These are phyloP conservation scores for Odontomachus brunneus DNA, from an alignment of 1,140 invertebrate species.

Conservation along the genomic window DNA sequence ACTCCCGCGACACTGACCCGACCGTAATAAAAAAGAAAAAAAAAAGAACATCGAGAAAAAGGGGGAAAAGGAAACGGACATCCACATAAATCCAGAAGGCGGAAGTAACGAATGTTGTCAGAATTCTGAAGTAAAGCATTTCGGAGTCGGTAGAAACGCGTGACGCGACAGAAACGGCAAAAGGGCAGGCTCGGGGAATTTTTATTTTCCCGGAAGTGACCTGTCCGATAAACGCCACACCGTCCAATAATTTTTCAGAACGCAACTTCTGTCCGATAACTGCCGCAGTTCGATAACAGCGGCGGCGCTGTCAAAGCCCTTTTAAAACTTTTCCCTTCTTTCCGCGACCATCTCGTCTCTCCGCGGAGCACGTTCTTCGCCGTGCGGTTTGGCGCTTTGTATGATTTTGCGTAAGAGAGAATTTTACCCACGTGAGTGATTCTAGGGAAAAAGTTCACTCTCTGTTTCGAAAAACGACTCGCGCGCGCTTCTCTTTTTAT, in stretches of 20 bases:
- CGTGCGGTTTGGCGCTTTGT: neutral
- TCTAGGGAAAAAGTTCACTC: no score
- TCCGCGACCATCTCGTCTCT: neutral
- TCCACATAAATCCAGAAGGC: slow-evolving; percentile 21
- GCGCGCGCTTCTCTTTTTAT: no score
- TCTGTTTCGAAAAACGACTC: no score
- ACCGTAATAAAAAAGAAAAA: neutral
- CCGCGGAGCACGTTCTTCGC: neutral
- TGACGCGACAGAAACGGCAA: neutral
- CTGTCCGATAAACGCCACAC: slow-evolving; percentile 3
- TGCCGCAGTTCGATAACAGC: slow-evolving; percentile 20
- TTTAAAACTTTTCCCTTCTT: slow-evolving; percentile 28
- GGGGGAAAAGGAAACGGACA: neutral
- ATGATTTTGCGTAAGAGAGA: neutral
- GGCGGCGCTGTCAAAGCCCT: slow-evolving; percentile 1
- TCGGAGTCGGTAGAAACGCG: neutral
- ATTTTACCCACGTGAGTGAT: no score
- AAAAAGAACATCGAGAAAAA: no score
- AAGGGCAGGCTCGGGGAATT: neutral
- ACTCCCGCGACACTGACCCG: slow-evolving; percentile 14
- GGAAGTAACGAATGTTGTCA: slow-evolving; percentile 21
- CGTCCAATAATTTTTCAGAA: slow-evolving; percentile 34
- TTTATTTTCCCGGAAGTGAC: neutral
- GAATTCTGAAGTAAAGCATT: neutral
- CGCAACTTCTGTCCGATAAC: slow-evolving; percentile 12